Base-by-base conservation (phyloP, 2,113 vertebrate species). In the Psittacula cyanocephala region DNA sequence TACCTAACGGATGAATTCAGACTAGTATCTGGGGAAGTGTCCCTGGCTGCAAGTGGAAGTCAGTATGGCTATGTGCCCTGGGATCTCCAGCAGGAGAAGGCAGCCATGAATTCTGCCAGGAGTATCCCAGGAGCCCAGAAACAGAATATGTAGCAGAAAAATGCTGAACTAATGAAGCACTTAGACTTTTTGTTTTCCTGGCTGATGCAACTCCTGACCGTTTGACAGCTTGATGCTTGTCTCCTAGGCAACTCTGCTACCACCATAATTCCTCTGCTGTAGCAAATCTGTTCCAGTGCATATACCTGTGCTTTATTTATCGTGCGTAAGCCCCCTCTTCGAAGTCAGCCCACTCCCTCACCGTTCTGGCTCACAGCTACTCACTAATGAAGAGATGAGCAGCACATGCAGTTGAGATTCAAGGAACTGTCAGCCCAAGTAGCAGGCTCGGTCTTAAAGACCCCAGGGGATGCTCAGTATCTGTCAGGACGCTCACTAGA, bases 401-500 rank as follows among this genome's bases (percentile, higher is more conserved):
- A 90, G 55, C 39, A 41, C 28, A 20, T 17, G 18, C 20, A 46
- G 41, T 8, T 91, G 62, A 43, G 35, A 65, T 41, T 55, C 65
- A 83, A 84, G 39, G 52, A 57, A 60, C 39, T 46, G 43, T 17
- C 35, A 59, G 28, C 43, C 55, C 50, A 46, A 29, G 37, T 25
- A 84, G 47, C 39, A 43, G 47, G 6, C 46, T 84, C 31, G n/a
- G 69, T 39, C 46, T 47, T 43, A 14, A 82, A 49, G 35, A 74
- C 91, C 44, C 47, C 41, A 28, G 70, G 77, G 74, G 78, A 55
- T 11, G n/a, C 47, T 69, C 62, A 2, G 28, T 65, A 31, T 24
- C 4, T 1, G 74, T 52, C 86, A 31, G 37, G 78, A 57, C 6
- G 64, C 70, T 92, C 96, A 89, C 96, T 97, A 97, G 96, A 81